Evolutionary conservation across 1,140 invertebrate genomes (phyloP), one percentile per base, ranked within the genome.

Genomic region (Solenopsis fugax): DNA sequence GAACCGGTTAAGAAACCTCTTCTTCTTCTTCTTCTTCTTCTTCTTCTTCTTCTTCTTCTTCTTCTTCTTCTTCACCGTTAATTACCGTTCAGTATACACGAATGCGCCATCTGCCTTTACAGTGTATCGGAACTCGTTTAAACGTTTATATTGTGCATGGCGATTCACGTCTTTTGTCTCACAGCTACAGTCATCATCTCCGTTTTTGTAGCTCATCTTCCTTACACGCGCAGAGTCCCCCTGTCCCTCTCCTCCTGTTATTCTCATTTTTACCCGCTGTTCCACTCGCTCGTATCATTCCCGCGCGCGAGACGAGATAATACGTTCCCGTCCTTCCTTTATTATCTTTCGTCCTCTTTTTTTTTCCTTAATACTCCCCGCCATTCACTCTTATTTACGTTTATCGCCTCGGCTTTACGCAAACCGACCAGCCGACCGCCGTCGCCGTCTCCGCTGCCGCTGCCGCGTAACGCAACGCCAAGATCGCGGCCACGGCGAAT

Each of bases 1-100:
- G 41, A 84, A 84, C 80, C 80, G 69, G 80, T 84, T 84, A 84
- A 75, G 41, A 75, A 84, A 75, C 54, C 52, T 81, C 37, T 69
- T 73, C 18, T 73, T 52, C 54, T 54, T 77, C 34, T 73, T 60
- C 54, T 56, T 56, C 41, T 41, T 41, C 41, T 41, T 41, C 41
- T 41, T 41, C 41, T 41, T 5, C 41, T 41, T 5, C 41, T 41
- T 5, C 4, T 41, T 5, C 41, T 41, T 41, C 41, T 29, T 24
- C n/a, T 50, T n/a, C 29, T 29, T 29, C 29, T 29, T 29, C n/a
- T n/a, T 21, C 13, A 45, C 56, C 41, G 69, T 84, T 84, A 84
- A 84, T 84, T 84, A 48, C 41, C 80, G 54, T 73, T 73, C 69
- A 52, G 34, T 82, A 45, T 85, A 29, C 45, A 50, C 58, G 60